A percentile compares a stretch with the other conserved stretches of the same genome.
These are phyloP conservation scores for Campylomormyrus tamandua DNA, from an alignment of 2,113 vertebrate species.

Conservation along the genomic window DNA sequence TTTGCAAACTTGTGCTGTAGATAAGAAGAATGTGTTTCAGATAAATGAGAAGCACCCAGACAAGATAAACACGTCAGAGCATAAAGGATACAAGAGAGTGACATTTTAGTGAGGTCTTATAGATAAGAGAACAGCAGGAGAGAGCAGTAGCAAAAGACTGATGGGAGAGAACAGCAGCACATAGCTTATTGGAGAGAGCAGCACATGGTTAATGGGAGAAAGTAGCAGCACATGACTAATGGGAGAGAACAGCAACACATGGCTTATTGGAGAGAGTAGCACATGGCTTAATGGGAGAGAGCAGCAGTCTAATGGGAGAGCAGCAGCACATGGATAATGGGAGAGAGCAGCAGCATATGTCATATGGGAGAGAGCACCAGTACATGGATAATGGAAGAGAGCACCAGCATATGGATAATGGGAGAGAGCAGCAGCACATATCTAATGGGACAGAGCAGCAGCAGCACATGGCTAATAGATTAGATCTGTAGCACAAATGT, in stretches of 20 bases:
- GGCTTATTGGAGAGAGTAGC: not conserved
- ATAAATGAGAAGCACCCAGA: not conserved
- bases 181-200: not conserved
- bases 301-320: not conserved
- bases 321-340: not conserved
- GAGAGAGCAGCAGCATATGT: not conserved
- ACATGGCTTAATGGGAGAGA: not conserved
- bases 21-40: not conserved
- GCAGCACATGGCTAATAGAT: not conserved
- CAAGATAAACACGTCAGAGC: not conserved
- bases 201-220: not conserved
- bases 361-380: not conserved
- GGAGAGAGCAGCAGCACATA: not conserved
- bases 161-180: not conserved
- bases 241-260: not conserved
- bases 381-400: not conserved
- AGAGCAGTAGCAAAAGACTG: not conserved
- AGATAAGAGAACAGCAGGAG: not conserved
- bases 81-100: not conserved
- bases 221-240: not conserved
- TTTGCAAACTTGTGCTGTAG: not conserved
- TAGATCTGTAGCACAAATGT: not conserved
- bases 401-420: not conserved
- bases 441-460: not conserved
- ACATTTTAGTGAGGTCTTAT: not conserved